Base-by-base conservation (phyloP, 2,797 vertebrate species). In the Sebastes vulpes region DNA sequence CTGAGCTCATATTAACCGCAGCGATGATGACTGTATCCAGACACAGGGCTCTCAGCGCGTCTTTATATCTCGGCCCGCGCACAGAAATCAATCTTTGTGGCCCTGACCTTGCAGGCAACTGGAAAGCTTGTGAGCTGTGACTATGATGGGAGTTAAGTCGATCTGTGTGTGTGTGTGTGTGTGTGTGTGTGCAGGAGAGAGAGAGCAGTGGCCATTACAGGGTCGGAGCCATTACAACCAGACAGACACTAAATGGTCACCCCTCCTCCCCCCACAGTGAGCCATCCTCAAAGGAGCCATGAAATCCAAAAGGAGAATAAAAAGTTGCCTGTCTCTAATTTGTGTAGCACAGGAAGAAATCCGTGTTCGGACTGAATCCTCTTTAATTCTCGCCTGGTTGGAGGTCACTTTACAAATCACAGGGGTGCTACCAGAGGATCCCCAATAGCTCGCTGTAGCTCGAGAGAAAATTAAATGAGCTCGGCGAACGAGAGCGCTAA, bases 191-290 rank as follows among this genome's bases (percentile, higher is more conserved):
- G 23, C 6, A 11, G 3, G 32, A 70, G 48, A 72, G 46, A 72
- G 64, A 81, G 75, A 77, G 78, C 81, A 83, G 54, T 82, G 92
- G 94, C 92, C 89, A 91, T 92, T 93, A 89, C 81, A 86, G 86
- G 94, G 93, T 93, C 83, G 85, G 80, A 95, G 90, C 95, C 95
- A 96, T 94, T 97, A 97, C 94, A 90, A 92, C 93, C 89, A 96
- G 92, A 96, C 91, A 95, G 95, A 97, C 91, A 95, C 87, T 96
- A 96, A 97, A 91, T 94, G 95, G 92, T 94, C 94, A 92, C 87
- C 38, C 18, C 2, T 1, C 48, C n/a, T 2, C n/a, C 60, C 3
- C 4, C 56, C 31, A 9, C 26, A 94, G 94, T 93, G 92, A 94
- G 90, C 93, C 94, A 94, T 95, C 95, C 95, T 96, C 95, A 95